phyloP scores from a whole-genome alignment of 1,140 invertebrate species.

The Lepidostoma basale region DNA sequence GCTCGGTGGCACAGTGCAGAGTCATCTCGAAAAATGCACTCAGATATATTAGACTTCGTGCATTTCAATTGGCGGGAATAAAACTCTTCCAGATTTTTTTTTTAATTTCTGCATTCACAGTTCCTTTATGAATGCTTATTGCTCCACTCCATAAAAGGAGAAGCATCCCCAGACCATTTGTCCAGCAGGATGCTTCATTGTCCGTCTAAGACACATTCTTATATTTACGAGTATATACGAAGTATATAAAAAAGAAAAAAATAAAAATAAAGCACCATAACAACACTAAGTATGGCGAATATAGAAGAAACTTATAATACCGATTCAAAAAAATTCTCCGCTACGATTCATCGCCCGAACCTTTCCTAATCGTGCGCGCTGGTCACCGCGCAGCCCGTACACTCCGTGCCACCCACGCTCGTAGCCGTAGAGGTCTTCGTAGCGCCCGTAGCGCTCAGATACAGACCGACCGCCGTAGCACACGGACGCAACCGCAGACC shows the following conservation, averaged over 20 bases:
- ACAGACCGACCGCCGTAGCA: constrained; percentile 6
- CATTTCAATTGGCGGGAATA: too few species aligned
- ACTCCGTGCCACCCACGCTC: neutral
- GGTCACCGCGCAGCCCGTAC: neutral
- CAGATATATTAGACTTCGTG: too few species aligned
- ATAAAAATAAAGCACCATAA: neutral
- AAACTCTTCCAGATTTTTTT: too few species aligned
- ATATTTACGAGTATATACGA: too few species aligned
- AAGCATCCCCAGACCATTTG: too few species aligned
- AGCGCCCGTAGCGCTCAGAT: constrained; percentile 20
- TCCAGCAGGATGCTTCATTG: too few species aligned
- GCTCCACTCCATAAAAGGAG: neutral
- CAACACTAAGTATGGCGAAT: too few species aligned
- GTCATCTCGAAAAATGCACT: too few species aligned
- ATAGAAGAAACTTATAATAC: neutral
- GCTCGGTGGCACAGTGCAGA: too few species aligned
- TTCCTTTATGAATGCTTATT: too few species aligned
- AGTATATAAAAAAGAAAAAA: neutral
- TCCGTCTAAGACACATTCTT: too few species aligned
- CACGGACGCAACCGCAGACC: neutral
- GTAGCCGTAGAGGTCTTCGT: neutral
- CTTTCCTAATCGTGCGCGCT: constrained; percentile 9
- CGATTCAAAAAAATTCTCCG: neutral
- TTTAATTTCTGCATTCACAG: too few species aligned
- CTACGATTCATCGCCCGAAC: constrained; percentile 10